Conservation (phyloP, 2,797 vertebrate genomes). For the Sphenodon punctatus region DNA sequence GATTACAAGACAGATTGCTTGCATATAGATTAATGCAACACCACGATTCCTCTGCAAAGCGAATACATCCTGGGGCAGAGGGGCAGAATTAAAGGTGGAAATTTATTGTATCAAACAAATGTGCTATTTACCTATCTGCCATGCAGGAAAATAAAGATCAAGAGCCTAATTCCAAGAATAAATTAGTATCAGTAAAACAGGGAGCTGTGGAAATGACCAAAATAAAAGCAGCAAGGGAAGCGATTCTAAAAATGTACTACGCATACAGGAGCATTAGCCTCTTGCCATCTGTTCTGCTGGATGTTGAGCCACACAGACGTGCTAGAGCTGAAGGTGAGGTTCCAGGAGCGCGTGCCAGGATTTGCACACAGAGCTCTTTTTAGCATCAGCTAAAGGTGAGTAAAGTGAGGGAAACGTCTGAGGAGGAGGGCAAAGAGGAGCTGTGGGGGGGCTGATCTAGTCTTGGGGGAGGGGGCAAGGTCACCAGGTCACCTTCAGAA, state of each 20-base stretch:
- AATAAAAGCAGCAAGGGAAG: neutral
- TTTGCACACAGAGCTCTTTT: neutral
- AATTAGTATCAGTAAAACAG: neutral
- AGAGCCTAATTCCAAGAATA: conserved; percentile 8
- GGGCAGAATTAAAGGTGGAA: neutral
- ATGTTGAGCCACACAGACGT: neutral
- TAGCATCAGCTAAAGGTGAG: accelerated
- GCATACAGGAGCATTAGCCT: accelerated
- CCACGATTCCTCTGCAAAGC: neutral
- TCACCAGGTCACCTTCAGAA: too few relatives aligned
- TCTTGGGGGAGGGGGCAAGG: neutral
- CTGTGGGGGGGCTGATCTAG: neutral
- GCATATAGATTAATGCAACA: conserved; percentile 34
- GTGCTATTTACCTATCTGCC: conserved; percentile 33
- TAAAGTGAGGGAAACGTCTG: accelerated
- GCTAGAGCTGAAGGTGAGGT: neutral
- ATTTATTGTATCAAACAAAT: conserved; percentile 24
- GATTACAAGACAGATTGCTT: conserved; percentile 33
- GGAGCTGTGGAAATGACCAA: neutral
- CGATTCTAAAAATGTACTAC: neutral
- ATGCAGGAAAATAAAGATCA: neutral
- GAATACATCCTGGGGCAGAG: conserved; percentile 6
- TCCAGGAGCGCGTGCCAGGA: neutral
- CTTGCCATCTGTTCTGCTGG: neutral
- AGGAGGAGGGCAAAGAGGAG: neutral